Conservation (phyloP, 2,797 vertebrate genomes). For the Gorsachius magnificus region DNA sequence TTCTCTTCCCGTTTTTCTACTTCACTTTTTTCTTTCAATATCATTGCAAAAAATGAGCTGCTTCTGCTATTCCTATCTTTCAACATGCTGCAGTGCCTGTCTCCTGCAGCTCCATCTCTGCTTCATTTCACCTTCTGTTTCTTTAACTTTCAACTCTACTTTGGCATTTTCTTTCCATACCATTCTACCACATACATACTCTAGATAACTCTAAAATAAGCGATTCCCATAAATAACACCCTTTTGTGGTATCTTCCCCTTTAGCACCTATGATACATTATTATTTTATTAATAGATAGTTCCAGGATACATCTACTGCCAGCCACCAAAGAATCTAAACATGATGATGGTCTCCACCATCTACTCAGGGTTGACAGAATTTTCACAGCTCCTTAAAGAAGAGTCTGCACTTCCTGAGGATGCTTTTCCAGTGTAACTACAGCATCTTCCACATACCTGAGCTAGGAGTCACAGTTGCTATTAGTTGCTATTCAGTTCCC, state of each 20-base stretch:
- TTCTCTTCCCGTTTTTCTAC: background rate
- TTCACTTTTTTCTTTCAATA: background rate
- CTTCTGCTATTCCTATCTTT: background rate
- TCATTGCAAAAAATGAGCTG: background rate
- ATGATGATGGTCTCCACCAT: fast-evolving
- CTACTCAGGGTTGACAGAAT: background rate
- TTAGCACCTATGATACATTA: background rate
- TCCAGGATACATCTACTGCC: background rate
- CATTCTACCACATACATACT: background rate
- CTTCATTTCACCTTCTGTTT: background rate
- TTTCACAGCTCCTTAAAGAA: background rate
- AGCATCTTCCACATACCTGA: background rate
- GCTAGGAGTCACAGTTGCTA: background rate
- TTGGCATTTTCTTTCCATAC: background rate
- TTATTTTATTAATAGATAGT: background rate
- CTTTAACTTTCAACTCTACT: background rate
- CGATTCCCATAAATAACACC: background rate
- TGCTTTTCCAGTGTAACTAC: background rate
- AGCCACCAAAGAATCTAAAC: background rate
- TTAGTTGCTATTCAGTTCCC: background rate
- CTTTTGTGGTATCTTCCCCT: background rate
- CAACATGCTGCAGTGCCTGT: background rate
- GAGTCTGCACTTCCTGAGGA: background rate
- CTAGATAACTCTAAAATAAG: background rate
- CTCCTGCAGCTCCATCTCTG: background rate